These are phyloP conservation scores for Apis laboriosa DNA, from an alignment of 1,140 invertebrate species.

Conservation along the genomic window DNA sequence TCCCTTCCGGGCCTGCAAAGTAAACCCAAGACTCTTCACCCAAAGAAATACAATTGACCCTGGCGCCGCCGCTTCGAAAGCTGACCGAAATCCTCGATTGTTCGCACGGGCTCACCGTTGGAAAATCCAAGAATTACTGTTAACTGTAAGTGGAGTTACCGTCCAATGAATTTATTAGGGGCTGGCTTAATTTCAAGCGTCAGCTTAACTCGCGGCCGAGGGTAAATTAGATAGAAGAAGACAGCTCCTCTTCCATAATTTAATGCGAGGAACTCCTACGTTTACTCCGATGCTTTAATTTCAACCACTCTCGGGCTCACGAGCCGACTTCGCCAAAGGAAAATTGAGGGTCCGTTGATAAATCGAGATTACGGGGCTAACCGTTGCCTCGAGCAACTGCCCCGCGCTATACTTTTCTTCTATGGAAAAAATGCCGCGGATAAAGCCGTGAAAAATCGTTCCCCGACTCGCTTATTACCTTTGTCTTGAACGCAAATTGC, in stretches of 20 bases:
- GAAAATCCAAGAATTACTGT: conserved; percentile 39
- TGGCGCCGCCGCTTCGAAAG: not conserved
- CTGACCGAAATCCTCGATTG: conserved; percentile 25
- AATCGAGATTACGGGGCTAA: conserved; percentile 31
- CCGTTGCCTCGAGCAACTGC: not conserved
- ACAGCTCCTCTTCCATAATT: conserved; percentile 36
- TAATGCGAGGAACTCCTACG: conserved; percentile 30
- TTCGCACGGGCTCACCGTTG: not conserved
- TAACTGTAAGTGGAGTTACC: conserved; percentile 34
- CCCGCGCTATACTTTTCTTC: not conserved
- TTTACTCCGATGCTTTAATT: conserved; percentile 43
- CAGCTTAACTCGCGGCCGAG: conserved; percentile 37
- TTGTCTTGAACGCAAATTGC: not conserved
- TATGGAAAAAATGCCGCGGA: not conserved
- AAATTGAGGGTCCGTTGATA: conserved; percentile 28
- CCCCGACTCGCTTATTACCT: not conserved
- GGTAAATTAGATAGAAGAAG: conserved; percentile 42
- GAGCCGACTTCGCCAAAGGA: not conserved
- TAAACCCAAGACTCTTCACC: conserved; percentile 18
- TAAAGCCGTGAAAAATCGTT: not conserved
- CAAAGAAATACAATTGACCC: conserved; percentile 11
- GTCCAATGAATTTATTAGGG: conserved; percentile 43
- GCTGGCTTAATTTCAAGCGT: conserved; percentile 40
- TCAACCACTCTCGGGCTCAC: conserved; percentile 1
- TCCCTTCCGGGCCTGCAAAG: not conserved